Base-by-base conservation (phyloP, 2,888 invertebrate genomes). In the Nectonema munidae region DNA sequence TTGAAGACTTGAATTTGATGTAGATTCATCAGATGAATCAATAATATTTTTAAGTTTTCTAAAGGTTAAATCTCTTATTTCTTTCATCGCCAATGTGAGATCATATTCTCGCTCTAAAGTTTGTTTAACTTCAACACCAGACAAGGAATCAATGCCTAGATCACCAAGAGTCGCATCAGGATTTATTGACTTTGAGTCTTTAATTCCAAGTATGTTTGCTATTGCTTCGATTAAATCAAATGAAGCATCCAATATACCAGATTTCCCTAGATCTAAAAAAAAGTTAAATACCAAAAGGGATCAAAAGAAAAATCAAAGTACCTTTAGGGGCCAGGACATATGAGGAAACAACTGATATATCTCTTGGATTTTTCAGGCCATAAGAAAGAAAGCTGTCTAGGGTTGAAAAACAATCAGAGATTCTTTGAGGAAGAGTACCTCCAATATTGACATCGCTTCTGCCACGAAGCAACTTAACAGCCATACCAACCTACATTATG, bases 91-190 rank as follows among this genome's bases (percentile, higher is more conserved):
- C 43, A 89, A 61, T 16, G 74, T 68, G 41, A 86, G 58, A 55
- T 89, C 83, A 58, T 71, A 81, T 44, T 57, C 57, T 43, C 59
- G 47, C 44, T 62, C 61, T 25, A 61, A 45, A 3, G 57, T 54
- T 45, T 61, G 60, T 44, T 86, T 86, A 50, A 95, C 79, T 63
- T 95, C 95, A 2, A 89, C 81, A 33, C 83, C 83, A 89, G 89
- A 89, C 46, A 95, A 60, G 2, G 86, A 86, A 54, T 95, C 89
- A 69, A 95, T 75, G 43, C 89, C 89, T 29, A 95, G 64, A 55
- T 95, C 89, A 19, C 77, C 76, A 34, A 95, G 60, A 29, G 69
- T 71, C 3, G 71, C 66, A 19, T 65, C 64, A 29, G 66, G 63
- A 43, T 73, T 67, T 20, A 83, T 64, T 43, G 70, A 69, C 46